Base-by-base conservation (phyloP, 23 tunicate genomes). In the Ciona savignyi region DNA sequence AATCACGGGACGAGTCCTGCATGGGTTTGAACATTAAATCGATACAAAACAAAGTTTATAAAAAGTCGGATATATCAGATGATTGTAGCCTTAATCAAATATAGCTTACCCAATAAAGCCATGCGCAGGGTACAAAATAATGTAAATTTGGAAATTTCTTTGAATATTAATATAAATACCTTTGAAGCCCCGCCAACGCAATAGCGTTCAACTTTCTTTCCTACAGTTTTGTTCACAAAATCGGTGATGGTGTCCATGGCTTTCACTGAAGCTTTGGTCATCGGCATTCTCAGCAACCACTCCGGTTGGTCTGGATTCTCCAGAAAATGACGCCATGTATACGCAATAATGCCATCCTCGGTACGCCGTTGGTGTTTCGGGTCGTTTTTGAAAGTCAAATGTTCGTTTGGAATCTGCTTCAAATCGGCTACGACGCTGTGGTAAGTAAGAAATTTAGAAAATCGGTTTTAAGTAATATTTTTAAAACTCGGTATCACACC, bases 141-240 rank as follows among this genome's bases (percentile, higher is more conserved):
- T n/a, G n/a, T n/a, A n/a, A n/a, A n/a, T n/a, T n/a, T n/a, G n/a
- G n/a, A n/a, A n/a, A n/a, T n/a, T n/a, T n/a, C n/a, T n/a, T n/a
- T n/a, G n/a, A n/a, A n/a, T n/a, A n/a, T n/a, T n/a, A n/a, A n/a
- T n/a, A n/a, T n/a, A n/a, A n/a, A n/a, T n/a, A 82, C 96, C 87
- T 88, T 88, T 0, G 96, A 88, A 30, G 96, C 96, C 21, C 96
- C 96, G 0, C 96, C 96, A 23, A 88, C 96, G 71, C 96, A 88
- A 66, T 67, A 88, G 34, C 78, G 66, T 33, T 67, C 75, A 20
- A 88, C 65, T 24, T 70, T 62, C 61, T 73, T 82, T 33, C 87
- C 87, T 1, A 82, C 70, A 9, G 86, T 82, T 70, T 77, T 86
- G 51, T 83, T 86, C 28, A 93, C 93, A 48, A 93, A 86, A 70